Base-by-base conservation (phyloP, 37 sponge, comb jelly and placozoan genomes). In the Lycopodina hypogea region DNA sequence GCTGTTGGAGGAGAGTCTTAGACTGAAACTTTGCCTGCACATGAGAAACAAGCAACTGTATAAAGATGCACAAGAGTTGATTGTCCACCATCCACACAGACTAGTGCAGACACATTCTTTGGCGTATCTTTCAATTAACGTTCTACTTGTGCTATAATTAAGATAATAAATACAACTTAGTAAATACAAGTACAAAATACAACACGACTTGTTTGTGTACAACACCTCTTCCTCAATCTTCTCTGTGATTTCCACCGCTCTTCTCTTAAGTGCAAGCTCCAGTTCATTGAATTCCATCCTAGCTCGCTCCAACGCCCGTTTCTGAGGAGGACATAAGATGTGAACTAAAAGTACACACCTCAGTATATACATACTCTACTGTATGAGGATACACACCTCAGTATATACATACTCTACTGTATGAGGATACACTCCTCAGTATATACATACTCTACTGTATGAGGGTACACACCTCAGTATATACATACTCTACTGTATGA, bases 221-320 rank as follows among this genome's bases (percentile, higher is more conserved):
- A 32, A 11, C 38, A 84, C 84, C 84, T 84, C 84, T 23, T 67
- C 33, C 77, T 87, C 87, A 58, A 87, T 72, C 21, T 38, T 52
- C 36, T n/a, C 59, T 9, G 68, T 34, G 17, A 87, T 57, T 24
- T 76, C 56, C 56, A 57, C 65, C 6, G 37, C 64, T 53, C 87
- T 81, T 69, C 68, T 80, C 38, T 64, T 75, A 9, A 87, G 63
- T 0, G 77, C 77, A 35, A 77, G 22, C 48, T 87, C 87, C 75
- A 87, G 76, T 3, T 70, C 60, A 35, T 71, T 70, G 72, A 87
- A 87, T 21, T 81, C 82, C 1, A 68, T 26, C 1, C 56, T 3
- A 23, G 81, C 77, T 23, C 65, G 38, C 34, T 87, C 87, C 34
- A 81, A 22, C 2, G 79, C 45, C 2, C 79, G 68, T 19, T 42